Base-by-base conservation (phyloP, 2,888 invertebrate genomes). In the Drosophila tanythrix region DNA sequence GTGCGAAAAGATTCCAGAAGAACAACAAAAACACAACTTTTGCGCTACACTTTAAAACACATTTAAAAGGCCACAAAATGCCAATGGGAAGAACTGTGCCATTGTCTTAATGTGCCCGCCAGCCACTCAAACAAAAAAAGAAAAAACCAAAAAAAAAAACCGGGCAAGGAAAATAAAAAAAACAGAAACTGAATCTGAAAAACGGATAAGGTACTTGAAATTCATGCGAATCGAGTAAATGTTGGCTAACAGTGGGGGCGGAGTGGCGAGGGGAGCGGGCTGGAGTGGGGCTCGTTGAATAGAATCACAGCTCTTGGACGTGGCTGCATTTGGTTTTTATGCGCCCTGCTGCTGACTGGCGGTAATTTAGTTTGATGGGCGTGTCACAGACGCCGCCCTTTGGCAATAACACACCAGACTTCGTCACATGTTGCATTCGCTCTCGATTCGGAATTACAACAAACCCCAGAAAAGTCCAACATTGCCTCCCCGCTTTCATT, bases 361-460 rank as follows among this genome's bases (percentile, higher is more conserved):
- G 57, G 89, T 87, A 85, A 89, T 89, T 89, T 87, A 88, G 88
- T 85, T 89, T 82, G 81, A 85, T 88, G 86, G 86, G 86, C 86
- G 86, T 87, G 86, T 79, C 85, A 59, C 79, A 83, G 89, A 76
- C 76, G 69, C 66, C 76, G 76, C 81, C 81, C 69, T 69, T 27
- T 43, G 55, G 66, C 52, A 81, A 79, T 70, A 73, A 76, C 70
- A 56, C 43, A 67, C 46, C 46, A 59, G 76, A 70, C 68, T 73
- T 76, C 68, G 76, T 80, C 83, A 84, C 88, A 84, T 88, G 89
- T 85, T 88, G 83, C 89, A 86, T 79, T 46, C 46, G 8, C 25
- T 15, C 46, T 25, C 4, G 8, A 8, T 46, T 46, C 15, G 46
- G 2, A 25, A 25, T 46, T 46, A 46, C 25, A 25, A 25, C 25